Evolutionary conservation across 2,113 vertebrate species (phyloP).

Genomic region (Oreotragus oreotragus): DNA sequence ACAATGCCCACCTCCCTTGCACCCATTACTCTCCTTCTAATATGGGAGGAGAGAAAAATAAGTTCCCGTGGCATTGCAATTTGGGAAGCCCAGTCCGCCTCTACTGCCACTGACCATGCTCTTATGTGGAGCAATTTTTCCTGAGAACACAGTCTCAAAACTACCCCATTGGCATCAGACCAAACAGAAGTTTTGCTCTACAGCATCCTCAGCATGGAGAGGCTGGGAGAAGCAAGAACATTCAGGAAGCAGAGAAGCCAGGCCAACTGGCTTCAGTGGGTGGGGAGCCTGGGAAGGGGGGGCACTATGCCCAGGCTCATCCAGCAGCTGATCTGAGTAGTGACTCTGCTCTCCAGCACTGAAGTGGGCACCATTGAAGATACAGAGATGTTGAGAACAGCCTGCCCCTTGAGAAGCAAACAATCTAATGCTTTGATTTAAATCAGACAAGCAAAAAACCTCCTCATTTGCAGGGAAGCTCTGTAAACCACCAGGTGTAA

Average conservation of each 20-base stretch:
- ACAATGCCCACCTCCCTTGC: no score
- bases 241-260: not conserved
- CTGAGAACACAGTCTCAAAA: not conserved
- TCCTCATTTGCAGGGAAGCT: not conserved
- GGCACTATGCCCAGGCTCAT: not conserved
- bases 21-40: not conserved
- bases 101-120: fast-evolving
- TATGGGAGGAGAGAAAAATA: not conserved
- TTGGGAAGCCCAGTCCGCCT: not conserved
- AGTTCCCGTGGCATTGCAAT: not conserved
- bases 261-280: not conserved
- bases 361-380: fast-evolving
- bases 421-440: not conserved
- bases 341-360: not conserved
- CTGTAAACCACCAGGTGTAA: not conserved
- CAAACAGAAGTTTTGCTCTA: no score
- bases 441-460: not conserved
- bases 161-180: not conserved
- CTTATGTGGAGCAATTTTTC: not conserved
- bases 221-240: not conserved
- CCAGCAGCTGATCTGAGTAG: not conserved
- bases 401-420: not conserved
- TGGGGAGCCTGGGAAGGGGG: not conserved
- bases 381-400: not conserved
- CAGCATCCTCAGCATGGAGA: not conserved